phyloP scores from a whole-genome alignment of 2,113 vertebrate genomes.

The Microtus pennsylvanicus region DNA sequence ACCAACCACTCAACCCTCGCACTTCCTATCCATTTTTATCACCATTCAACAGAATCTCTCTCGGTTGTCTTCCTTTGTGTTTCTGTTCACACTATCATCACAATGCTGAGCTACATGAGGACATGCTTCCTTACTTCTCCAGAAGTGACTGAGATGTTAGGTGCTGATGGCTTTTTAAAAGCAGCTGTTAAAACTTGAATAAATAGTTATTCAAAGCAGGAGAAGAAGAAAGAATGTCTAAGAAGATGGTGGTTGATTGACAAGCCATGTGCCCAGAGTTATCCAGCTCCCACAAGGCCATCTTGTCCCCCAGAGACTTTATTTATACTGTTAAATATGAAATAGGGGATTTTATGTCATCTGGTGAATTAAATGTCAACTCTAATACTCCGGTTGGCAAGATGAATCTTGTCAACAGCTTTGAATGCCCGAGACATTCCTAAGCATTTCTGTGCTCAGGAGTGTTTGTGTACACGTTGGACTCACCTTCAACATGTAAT shows the following conservation, averaged over 20 bases:
- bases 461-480: conserved; percentile 31
- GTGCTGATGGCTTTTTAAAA: conserved; percentile 2
- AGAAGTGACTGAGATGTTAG: background rate
- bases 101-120: background rate
- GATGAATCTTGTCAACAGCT: conserved; percentile 48
- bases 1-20: background rate
- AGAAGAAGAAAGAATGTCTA: background rate
- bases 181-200: background rate
- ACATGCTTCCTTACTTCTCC: background rate
- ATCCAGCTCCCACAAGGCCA: background rate
- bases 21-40: background rate
- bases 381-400: conserved; percentile 38
- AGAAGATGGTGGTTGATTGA: background rate
- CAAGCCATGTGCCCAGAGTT: background rate
- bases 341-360: background rate
- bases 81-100: background rate
- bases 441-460: conserved; percentile 40
- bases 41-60: background rate
- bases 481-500: conserved; percentile 48
- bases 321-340: conserved; percentile 53
- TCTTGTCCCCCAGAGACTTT: conserved; percentile 36
- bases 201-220: background rate
- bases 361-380: conserved; percentile 51
- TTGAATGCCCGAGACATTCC: conserved; percentile 45
- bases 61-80: background rate